Percentiles rank a stretch among this genome's conserved stretches.
phyloP scores from a whole-genome alignment of 2,797 vertebrate species.

The Falco peregrinus region DNA sequence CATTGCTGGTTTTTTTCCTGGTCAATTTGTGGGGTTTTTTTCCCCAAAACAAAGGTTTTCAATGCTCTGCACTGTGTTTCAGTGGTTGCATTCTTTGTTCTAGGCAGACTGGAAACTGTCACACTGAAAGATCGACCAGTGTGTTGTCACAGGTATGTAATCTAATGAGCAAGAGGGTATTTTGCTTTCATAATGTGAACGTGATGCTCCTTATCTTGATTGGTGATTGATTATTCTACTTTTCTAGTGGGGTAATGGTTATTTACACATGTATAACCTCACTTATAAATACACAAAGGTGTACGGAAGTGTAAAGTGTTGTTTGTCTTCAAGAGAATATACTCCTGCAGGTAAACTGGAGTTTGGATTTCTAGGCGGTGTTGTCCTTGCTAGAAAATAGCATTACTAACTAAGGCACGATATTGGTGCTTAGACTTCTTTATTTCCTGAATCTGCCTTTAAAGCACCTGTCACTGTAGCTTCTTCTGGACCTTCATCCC shows the following conservation, averaged over 20 bases:
- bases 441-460: neutral
- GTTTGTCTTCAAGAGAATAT: neutral
- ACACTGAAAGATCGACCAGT: neutral
- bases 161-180: neutral
- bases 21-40: neutral
- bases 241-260: neutral
- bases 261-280: neutral
- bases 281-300: neutral
- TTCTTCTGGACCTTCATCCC: neutral
- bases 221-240: neutral
- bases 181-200: neutral
- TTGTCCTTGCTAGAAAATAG: neutral
- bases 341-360: neutral
- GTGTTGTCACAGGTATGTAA: neutral
- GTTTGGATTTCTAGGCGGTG: neutral
- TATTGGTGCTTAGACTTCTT: neutral
- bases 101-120: neutral
- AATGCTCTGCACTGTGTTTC: neutral
- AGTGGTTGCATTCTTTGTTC: neutral
- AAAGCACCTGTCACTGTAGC: neutral
- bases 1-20: neutral
- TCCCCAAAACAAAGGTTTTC: neutral
- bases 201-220: neutral
- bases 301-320: neutral
- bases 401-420: neutral